Evolutionary conservation across 2,797 vertebrate species (phyloP).

Genomic region (Gymnopithys bicolor): DNA sequence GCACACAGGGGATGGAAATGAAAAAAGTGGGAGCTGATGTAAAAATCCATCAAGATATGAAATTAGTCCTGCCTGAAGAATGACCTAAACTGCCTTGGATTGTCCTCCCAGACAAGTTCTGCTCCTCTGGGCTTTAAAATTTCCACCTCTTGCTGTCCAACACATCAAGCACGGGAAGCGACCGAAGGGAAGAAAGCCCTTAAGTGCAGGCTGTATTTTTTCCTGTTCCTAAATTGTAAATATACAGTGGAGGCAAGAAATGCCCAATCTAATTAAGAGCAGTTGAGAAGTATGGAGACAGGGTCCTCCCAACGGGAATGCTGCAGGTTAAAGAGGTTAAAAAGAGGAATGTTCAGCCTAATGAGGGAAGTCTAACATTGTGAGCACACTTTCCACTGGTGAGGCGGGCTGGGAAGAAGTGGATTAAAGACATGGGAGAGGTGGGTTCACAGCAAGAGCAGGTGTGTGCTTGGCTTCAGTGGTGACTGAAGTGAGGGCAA

Average conservation of each 20-base stretch:
- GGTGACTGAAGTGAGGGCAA: accelerated
- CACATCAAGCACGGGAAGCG: conserved; percentile 31
- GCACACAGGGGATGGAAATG: not conserved
- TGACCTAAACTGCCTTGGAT: not conserved
- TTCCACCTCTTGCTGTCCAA: conserved; percentile 62
- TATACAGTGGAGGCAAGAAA: conserved; percentile 71
- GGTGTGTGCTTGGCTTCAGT: not conserved
- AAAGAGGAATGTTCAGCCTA: conserved; percentile 76
- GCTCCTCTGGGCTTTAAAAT: conserved; percentile 61
- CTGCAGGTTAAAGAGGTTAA: conserved; percentile 75
- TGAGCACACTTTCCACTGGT: conserved; percentile 11
- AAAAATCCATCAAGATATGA: conserved; percentile 49
- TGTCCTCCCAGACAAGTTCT: conserved; percentile 34
- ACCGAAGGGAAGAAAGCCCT: conserved; percentile 29
- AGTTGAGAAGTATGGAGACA: conserved; percentile 72
- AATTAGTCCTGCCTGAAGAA: not conserved
- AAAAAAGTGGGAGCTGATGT: not conserved
- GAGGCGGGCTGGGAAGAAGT: conserved; percentile 24
- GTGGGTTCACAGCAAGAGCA: not conserved
- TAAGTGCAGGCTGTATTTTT: conserved; percentile 59
- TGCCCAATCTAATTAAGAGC: conserved; percentile 73
- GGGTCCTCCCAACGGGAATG: conserved; percentile 70
- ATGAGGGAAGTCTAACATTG: conserved; percentile 59
- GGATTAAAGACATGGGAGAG: not conserved
- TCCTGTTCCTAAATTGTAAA: conserved; percentile 70